Evolutionary conservation across 2,888 invertebrate genomes (phyloP), one percentile per base, ranked within the genome.

Genomic region (Steinernema scapterisci): DNA sequence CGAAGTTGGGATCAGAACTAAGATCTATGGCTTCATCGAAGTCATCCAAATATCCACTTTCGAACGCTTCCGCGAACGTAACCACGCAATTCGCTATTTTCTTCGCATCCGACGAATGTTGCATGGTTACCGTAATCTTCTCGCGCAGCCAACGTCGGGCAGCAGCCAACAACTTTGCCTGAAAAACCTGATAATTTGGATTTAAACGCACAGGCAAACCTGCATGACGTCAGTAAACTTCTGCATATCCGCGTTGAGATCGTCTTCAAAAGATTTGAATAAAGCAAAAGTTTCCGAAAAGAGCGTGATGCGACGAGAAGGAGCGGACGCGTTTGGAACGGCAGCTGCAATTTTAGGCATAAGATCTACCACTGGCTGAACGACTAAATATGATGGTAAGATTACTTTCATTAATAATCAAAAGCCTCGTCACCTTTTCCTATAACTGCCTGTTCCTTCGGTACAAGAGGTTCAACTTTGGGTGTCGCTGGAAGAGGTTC

Each of bases 11-110:
- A 11, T 63, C 63, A 9, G 63, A 31, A 1, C 27, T 16, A 5
- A 63, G 27, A 31, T 63, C 63, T 11, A 63, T 38, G 63, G 31
- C 16, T 7, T 25, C 63, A n/a, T 63, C 63, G 16, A 63, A 63
- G n/a, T 63, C 63, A n/a, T 63, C 63, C 25, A 63, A 25, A 38
- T 31, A 63, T 13, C 63, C 63, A n/a, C 16, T 63, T 63, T 63
- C 63, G 27, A 25, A 31, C 16, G 63, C 63, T 16, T 63, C 63
- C 16, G 63, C 9, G 38, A 63, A 63, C 1, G 27, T 27, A 9
- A 63, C 63, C 7, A 27, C 63, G 16, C 31, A 63, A 38, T 31
- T 25, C 1, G 63, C 63, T 11, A 63, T 63, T 25, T 31, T 63
- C 63, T 38, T 63, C 13, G 63, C 63, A 25, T 27, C 63, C 7